Evolutionary conservation across 2,888 invertebrate genomes (phyloP).

Genomic region (Caenorhabditis sp.): DNA sequence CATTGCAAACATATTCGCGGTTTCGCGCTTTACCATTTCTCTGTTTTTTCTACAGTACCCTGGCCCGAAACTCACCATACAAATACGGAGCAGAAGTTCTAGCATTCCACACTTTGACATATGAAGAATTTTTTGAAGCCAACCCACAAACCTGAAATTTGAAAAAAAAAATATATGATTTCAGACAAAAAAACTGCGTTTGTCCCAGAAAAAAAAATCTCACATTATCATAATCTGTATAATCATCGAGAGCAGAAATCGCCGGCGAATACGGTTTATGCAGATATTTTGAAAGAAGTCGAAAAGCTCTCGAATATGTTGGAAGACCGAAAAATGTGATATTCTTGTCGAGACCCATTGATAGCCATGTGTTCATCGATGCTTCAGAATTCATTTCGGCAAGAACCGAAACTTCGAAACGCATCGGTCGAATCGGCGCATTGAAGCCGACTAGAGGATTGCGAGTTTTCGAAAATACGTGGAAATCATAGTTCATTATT

Average conservation of each 20-base stretch:
- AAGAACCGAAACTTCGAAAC: slow-evolving; percentile 49
- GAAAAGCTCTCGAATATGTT: slow-evolving; percentile 80
- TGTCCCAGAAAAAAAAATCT: too few relatives aligned
- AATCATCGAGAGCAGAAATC: slow-evolving; percentile 9
- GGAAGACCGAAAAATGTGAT: slow-evolving; percentile 87
- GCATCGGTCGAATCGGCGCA: slow-evolving; percentile 79
- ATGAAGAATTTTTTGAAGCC: slow-evolving; percentile 1
- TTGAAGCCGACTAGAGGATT: slow-evolving; percentile 86
- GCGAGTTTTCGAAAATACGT: slow-evolving; percentile 77
- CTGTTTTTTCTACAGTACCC: too few relatives aligned
- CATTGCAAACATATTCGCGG: too few relatives aligned
- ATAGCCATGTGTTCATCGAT: slow-evolving; percentile 81
- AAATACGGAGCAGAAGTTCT: slow-evolving; percentile 82
- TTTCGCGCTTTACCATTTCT: too few relatives aligned
- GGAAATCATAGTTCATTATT: slow-evolving; percentile 91
- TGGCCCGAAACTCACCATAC: slow-evolving; percentile 72
- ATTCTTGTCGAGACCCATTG: slow-evolving; percentile 80
- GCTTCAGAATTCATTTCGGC: slow-evolving; percentile 74
- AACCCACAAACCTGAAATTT: slow-evolving; percentile 5
- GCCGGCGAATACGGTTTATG: slow-evolving; percentile 48
- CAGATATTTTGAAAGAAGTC: slow-evolving; percentile 74
- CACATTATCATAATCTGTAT: neutral
- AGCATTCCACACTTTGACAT: slow-evolving; percentile 75
- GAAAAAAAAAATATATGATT: neutral
- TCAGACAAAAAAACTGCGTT: neutral